These are phyloP conservation scores for Phortica variegata DNA, from an alignment of 1,140 invertebrate species.

Conservation along the genomic window DNA sequence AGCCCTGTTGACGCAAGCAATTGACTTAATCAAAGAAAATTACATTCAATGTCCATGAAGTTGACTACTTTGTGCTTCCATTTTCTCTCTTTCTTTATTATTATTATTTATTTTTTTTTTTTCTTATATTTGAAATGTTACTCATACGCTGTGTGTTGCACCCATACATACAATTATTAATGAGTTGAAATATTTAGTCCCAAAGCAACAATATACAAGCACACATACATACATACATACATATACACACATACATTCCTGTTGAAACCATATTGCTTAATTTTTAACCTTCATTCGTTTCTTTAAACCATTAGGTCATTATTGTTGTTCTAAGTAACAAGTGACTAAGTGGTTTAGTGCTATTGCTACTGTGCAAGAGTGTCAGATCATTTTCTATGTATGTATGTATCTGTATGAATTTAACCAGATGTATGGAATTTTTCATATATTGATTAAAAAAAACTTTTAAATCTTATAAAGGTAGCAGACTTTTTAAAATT, in stretches of 20 bases:
- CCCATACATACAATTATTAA: constrained; percentile 40
- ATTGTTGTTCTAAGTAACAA: too few species aligned
- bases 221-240: constrained; percentile 1
- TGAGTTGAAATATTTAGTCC: constrained; percentile 15
- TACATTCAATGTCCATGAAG: constrained; percentile 7
- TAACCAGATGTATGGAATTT: too few species aligned
- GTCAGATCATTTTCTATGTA: too few species aligned
- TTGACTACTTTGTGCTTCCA: neutral
- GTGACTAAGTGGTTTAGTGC: too few species aligned
- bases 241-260: constrained; percentile 21
- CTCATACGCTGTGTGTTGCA: constrained; percentile 23
- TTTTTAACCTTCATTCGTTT: neutral
- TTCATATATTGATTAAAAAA: too few species aligned
- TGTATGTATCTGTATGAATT: too few species aligned
- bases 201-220: constrained; percentile 5
- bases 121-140: constrained; percentile 12
- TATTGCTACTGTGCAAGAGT: too few species aligned
- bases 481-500: too few species aligned
- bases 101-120: too few species aligned
- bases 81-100: too few species aligned
- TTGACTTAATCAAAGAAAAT: constrained; percentile 33
- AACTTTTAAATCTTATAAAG: too few species aligned
- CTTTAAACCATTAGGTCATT: too few species aligned
- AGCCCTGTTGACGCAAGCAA: constrained; percentile 18
- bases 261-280: neutral